These are phyloP conservation scores for Caenorhabditis latens DNA, from an alignment of 1,140 invertebrate species.

Conservation along the genomic window DNA sequence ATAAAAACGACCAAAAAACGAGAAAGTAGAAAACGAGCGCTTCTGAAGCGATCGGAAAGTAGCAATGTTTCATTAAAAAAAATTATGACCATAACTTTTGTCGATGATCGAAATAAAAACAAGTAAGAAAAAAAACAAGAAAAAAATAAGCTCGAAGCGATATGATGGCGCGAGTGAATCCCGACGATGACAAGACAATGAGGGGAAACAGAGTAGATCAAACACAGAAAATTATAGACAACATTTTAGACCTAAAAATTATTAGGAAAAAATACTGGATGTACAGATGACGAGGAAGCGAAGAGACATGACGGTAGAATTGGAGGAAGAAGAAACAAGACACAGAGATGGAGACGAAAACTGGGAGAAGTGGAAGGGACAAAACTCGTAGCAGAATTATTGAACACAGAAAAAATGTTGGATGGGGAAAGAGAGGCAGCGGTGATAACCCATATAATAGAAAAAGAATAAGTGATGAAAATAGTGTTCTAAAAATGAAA, in stretches of 20 bases:
- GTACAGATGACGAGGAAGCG: not conserved
- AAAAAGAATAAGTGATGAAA: not conserved
- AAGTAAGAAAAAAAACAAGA: constrained; percentile 13
- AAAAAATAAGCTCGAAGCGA: not conserved
- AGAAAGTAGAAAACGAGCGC: not conserved
- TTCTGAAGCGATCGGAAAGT: not conserved
- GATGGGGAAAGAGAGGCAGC: not conserved
- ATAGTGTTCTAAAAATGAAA: too few relatives aligned
- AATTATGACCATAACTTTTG: not conserved
- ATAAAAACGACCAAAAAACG: constrained; percentile 1
- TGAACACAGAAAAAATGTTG: not conserved
- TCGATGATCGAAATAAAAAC: too few relatives aligned
- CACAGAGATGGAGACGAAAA: not conserved
- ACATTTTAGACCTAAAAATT: not conserved
- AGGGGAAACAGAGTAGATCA: too few relatives aligned
- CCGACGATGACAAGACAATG: not conserved
- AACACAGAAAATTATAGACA: too few relatives aligned
- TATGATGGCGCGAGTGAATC: not conserved
- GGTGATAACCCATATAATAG: not conserved
- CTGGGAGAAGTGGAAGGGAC: not conserved
- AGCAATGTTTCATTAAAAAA: not conserved
- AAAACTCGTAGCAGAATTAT: constrained; percentile 12
- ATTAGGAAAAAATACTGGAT: not conserved
- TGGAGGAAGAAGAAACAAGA: not conserved
- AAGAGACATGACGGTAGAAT: not conserved